Evolutionary conservation across 1,140 invertebrate genomes (phyloP).

Genomic region (Meloidogyne chitwoodi): DNA sequence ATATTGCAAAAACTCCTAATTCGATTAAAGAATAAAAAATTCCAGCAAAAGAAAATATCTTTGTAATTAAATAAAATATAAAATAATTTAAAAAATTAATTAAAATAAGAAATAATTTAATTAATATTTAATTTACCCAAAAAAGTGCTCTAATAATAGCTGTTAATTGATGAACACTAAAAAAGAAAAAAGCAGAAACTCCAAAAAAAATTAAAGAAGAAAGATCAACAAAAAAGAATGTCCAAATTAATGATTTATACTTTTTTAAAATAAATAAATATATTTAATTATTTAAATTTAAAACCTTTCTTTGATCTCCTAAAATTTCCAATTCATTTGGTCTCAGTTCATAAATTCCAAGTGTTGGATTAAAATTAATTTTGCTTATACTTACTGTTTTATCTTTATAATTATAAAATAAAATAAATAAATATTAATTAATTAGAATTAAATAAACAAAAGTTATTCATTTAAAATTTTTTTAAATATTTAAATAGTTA

Average conservation of each 20-base stretch:
- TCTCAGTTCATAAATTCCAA: slow-evolving; percentile 37
- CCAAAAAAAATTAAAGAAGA: slow-evolving; percentile 40
- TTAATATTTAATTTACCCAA: slow-evolving; percentile 39
- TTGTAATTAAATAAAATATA: neutral
- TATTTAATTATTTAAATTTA: slow-evolving; percentile 24
- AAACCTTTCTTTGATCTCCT: slow-evolving; percentile 41
- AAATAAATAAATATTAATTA: neutral
- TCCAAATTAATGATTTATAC: slow-evolving; percentile 55
- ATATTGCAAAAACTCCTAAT: slow-evolving; percentile 39
- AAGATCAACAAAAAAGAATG: slow-evolving; percentile 45
- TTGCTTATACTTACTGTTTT: slow-evolving; percentile 49
- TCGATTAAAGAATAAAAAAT: slow-evolving; percentile 42
- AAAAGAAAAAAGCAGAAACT: slow-evolving; percentile 44
- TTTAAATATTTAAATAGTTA: no score
- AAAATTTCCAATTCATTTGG: slow-evolving; percentile 33
- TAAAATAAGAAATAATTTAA: slow-evolving; percentile 7
- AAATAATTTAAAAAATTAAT: neutral
- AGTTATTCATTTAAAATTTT: no score
- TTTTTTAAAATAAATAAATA: slow-evolving; percentile 31
- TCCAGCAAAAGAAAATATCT: slow-evolving; percentile 40
- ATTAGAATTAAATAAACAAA: neutral
- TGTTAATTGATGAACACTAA: slow-evolving; percentile 35
- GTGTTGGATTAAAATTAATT: slow-evolving; percentile 38
- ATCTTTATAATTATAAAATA: slow-evolving; percentile 28
- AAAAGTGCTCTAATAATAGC: slow-evolving; percentile 41